Percentiles rank a stretch among this genome's conserved stretches.
phyloP scores from a whole-genome alignment of 2,888 invertebrate genomes.

The Nemurella pictetii region DNA sequence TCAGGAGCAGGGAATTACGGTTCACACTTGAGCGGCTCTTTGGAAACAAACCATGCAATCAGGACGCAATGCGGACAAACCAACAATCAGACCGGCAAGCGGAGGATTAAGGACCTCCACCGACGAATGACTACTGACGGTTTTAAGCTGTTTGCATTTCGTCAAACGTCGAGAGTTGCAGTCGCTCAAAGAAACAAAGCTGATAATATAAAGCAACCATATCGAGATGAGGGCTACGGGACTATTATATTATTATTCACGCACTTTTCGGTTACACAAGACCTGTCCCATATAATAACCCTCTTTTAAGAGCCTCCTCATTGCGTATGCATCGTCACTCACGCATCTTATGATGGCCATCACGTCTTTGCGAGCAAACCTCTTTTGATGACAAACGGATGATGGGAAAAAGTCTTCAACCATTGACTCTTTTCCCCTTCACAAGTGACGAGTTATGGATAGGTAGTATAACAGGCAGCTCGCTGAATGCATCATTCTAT shows the following conservation, averaged over 20 bases:
- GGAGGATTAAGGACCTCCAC: background rate
- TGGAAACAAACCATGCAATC: background rate
- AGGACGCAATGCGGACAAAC: background rate
- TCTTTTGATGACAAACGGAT: slow-evolving; percentile 30
- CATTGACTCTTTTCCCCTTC: slow-evolving; percentile 29
- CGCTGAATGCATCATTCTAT: slow-evolving; percentile 27
- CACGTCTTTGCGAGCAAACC: slow-evolving; percentile 31
- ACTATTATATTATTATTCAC: slow-evolving; percentile 19
- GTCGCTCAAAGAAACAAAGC: slow-evolving; percentile 9
- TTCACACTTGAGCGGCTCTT: background rate
- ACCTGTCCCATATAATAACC: slow-evolving; percentile 33
- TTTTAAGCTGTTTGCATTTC: slow-evolving; percentile 19
- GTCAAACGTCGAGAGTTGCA: slow-evolving; percentile 2
- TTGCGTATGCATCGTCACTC: slow-evolving; percentile 38
- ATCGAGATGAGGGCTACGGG: slow-evolving; percentile 18
- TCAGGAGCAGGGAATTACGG: background rate
- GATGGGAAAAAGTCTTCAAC: slow-evolving; percentile 26
- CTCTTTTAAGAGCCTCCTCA: slow-evolving; percentile 33
- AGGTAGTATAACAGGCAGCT: slow-evolving; percentile 29
- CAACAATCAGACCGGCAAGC: background rate
- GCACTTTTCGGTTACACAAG: slow-evolving; percentile 36
- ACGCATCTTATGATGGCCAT: slow-evolving; percentile 35
- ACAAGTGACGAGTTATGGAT: slow-evolving; percentile 32
- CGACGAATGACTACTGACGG: background rate
- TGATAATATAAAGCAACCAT: background rate